Conservation (phyloP, 53 echinoderm and acorn worm species). For the Patiria pectinifera region DNA sequence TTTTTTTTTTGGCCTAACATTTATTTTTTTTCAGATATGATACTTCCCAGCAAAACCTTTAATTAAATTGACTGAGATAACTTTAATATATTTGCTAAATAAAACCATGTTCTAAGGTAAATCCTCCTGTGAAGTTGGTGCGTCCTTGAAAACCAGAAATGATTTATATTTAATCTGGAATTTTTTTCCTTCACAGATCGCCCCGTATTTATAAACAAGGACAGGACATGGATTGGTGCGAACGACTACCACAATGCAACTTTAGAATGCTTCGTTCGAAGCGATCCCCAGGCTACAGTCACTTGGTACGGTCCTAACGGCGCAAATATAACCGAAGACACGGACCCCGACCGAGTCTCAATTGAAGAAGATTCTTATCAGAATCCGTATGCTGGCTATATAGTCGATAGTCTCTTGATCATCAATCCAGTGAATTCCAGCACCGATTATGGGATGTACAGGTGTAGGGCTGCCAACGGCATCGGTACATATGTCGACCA, state of each 20-base stretch:
- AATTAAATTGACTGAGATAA: no score
- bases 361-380: not conserved
- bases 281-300: slow-evolving; percentile 21
- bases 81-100: no score
- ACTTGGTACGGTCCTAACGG: slow-evolving; percentile 39
- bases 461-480: slow-evolving; percentile 19
- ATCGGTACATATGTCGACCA: slow-evolving; percentile 2
- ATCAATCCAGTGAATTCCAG: slow-evolving; percentile 13
- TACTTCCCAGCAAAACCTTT: no score
- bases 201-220: slow-evolving; percentile 28
- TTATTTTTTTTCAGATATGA: no score
- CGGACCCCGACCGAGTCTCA: not conserved
- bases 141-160: not conserved
- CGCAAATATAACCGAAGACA: not conserved
- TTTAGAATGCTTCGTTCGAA: slow-evolving; percentile 10
- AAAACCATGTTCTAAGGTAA: no score
- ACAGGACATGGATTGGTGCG: slow-evolving; percentile 28
- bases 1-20: no score
- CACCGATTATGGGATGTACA: slow-evolving; percentile 47
- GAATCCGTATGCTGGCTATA: not conserved
- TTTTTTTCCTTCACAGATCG: slow-evolving; percentile 10
- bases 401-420: not conserved
- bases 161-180: not conserved
- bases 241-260: slow-evolving; percentile 45
- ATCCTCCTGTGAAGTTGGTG: not conserved